phyloP scores from a whole-genome alignment of 2,797 vertebrate species.

The Myiotriccus ornatus region DNA sequence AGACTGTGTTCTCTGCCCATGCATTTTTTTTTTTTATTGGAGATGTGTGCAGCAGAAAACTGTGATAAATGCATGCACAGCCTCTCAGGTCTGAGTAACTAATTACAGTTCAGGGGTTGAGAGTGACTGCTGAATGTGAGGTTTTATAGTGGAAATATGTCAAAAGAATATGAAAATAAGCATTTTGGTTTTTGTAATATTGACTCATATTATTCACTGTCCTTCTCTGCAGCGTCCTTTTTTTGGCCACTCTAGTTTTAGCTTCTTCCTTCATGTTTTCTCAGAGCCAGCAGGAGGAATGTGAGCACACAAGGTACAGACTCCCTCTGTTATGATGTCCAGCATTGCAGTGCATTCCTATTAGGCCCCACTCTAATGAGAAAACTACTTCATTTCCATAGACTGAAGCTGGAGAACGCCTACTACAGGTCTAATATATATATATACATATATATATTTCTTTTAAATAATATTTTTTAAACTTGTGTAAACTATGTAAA shows the following conservation, averaged over 20 bases:
- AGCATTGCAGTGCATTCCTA: not conserved
- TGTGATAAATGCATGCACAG: not conserved
- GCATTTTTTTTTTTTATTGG: not conserved
- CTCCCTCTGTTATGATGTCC: not conserved
- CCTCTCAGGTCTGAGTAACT: not conserved
- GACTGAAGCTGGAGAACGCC: not conserved
- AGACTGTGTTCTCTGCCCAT: not conserved
- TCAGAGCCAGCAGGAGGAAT: not conserved
- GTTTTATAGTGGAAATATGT: not conserved
- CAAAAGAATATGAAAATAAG: not conserved
- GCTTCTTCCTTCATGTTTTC: not conserved
- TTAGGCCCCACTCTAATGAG: not conserved
- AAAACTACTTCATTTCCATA: not conserved
- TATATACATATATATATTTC: not conserved
- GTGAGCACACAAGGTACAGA: not conserved
- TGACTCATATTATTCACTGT: not conserved
- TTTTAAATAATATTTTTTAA: not conserved
- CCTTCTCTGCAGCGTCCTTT: not conserved
- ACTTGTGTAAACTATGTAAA: not conserved
- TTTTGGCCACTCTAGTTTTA: not conserved
- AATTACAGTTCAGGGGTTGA: not conserved
- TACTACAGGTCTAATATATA: not conserved
- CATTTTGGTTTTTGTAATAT: not conserved
- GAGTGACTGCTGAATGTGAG: not conserved
- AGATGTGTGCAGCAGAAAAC: not conserved